These are phyloP conservation scores for Illadopsis cleaveri DNA, from an alignment of 2,113 vertebrate species.

Conservation along the genomic window DNA sequence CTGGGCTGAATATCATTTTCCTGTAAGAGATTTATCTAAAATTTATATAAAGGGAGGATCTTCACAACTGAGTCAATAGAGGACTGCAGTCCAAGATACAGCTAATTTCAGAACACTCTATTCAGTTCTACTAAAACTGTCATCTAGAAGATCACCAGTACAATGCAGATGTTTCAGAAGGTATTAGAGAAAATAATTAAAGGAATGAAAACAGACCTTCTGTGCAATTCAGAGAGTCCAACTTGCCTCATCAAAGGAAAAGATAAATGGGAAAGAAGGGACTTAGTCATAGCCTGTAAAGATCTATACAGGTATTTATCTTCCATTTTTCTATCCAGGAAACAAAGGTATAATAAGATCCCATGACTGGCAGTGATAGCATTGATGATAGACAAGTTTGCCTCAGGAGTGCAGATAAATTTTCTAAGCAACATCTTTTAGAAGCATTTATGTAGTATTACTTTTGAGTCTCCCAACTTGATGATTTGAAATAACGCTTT, in stretches of 20 bases:
- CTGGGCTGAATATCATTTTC: background rate
- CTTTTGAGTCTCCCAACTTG: background rate
- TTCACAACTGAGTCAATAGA: background rate
- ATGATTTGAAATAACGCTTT: background rate
- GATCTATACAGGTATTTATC: background rate
- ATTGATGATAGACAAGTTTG: background rate
- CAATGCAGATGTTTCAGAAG: background rate
- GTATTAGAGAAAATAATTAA: background rate
- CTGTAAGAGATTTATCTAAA: background rate
- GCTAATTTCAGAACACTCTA: background rate
- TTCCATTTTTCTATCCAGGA: background rate
- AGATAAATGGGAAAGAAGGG: background rate
- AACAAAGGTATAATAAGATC: background rate
- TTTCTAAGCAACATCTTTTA: background rate
- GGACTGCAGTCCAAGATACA: background rate
- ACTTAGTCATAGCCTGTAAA: background rate
- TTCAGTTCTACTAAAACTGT: background rate
- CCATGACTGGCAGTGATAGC: background rate
- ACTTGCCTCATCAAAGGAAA: background rate
- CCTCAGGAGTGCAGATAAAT: background rate
- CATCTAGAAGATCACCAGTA: background rate
- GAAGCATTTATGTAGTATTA: background rate
- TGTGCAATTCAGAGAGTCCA: background rate
- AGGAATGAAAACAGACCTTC: background rate
- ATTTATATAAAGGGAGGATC: background rate